Base-by-base conservation (phyloP, 2,888 invertebrate species). In the Synergus umbraculus region DNA sequence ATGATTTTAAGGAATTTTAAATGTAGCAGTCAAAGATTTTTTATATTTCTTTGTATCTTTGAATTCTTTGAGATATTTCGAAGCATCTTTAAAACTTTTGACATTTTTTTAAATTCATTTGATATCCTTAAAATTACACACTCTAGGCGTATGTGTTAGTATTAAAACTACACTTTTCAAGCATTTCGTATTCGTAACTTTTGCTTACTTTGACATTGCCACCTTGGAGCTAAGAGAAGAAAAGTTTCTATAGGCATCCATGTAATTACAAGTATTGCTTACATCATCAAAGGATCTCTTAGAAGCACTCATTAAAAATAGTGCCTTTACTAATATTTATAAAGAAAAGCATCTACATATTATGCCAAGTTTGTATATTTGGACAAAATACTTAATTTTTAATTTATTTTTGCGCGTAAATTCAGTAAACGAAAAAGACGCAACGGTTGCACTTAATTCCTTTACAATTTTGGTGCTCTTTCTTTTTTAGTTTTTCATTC, bases 231-330 rank as follows among this genome's bases (percentile, higher is more conserved):
- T 29, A 29, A 49, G 22, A n/a, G 46, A 69, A 69, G 46, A 49
- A 69, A 69, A 69, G 29, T 49, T 69, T 29, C 49, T 69, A n/a
- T 69, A 13, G 69, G 8, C 44, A 69, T 69, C 22, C 9, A 29
- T 69, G 9, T 49, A 69, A 69, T 69, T 69, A 49, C 7, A 49
- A 66, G 13, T n/a, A 22, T 49, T 49, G 49, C 69, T 29, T 37
- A 58, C 18, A 18, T 58, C 7, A 58, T 10, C 9, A 18, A 58
- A 58, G 58, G 18, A 9, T 5, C 58, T 9, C 9, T 18, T 0
- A 18, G 18, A 58, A 18, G 18, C 49, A 29, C 15, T 69, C 49
- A 49, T 69, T 69, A 49, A 49, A 29, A 69, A 69, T 29, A 69
- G 29, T 49, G 3, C 15, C 29, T 67, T 44, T 18, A 13, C 3